phyloP scores from a whole-genome alignment of 1,140 invertebrate species.

The Zaprionus taronus region DNA sequence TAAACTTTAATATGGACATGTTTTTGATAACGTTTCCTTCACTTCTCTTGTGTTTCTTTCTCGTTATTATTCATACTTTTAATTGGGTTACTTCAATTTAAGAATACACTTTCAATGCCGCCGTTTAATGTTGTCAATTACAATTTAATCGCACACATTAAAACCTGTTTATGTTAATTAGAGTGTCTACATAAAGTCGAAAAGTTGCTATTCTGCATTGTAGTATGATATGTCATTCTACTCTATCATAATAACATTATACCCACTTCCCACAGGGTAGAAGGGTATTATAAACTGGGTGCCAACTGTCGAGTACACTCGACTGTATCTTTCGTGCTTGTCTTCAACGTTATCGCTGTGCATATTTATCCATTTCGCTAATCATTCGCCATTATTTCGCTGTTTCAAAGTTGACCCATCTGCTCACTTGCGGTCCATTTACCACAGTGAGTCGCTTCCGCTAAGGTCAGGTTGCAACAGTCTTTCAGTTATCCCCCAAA shows the following conservation, averaged over 20 bases:
- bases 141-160: slow-evolving; percentile 1
- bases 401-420: background rate
- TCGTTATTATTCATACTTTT: slow-evolving; percentile 29
- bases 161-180: slow-evolving; percentile 1
- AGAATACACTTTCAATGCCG: background rate
- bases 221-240: no score
- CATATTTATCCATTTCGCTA: background rate
- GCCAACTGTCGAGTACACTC: no score
- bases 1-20: slow-evolving; percentile 34
- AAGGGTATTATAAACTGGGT: no score
- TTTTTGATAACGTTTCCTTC: slow-evolving; percentile 13
- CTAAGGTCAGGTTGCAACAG: slow-evolving; percentile 11
- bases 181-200: background rate
- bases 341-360: background rate
- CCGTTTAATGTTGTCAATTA: slow-evolving; percentile 13
- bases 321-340: background rate
- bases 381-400: background rate
- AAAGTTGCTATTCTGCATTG: no score
- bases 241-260: no score
- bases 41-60: background rate
- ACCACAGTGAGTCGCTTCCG: slow-evolving; percentile 14
- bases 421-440: slow-evolving; percentile 39
- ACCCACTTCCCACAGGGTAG: no score
- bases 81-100: slow-evolving; percentile 29
- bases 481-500: slow-evolving; percentile 21